These are phyloP conservation scores for Didymodactylos carnosus DNA, from an alignment of 2,888 invertebrate genomes.

Conservation along the genomic window DNA sequence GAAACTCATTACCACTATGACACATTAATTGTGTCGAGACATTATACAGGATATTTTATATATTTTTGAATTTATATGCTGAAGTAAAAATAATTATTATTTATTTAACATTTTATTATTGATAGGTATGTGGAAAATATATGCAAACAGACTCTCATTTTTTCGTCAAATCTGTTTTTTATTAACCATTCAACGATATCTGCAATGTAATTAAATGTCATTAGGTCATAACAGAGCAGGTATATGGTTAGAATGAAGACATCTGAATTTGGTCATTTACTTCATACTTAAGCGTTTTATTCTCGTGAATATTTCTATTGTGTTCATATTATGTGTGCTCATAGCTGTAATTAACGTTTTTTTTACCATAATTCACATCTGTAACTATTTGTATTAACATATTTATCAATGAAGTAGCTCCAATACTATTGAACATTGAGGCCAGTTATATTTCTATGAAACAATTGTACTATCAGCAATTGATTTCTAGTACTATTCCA, in stretches of 20 bases:
- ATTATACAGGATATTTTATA: neutral
- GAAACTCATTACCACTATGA: no score
- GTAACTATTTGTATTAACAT: conserved; percentile 24
- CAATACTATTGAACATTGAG: neutral
- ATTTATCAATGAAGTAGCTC: conserved; percentile 18
- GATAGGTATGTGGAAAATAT: no score
- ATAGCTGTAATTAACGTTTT: conserved; percentile 27
- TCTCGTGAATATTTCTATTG: neutral
- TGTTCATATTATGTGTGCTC: neutral
- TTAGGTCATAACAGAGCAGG: conserved; percentile 22
- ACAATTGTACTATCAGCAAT: no score
- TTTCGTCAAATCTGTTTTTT: conserved; percentile 29
- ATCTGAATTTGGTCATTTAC: no score
- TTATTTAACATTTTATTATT: no score
- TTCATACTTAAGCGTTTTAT: neutral
- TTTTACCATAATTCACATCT: conserved; percentile 24
- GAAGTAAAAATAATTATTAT: no score
- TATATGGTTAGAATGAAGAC: no score
- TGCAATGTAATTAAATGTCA: conserved; percentile 28
- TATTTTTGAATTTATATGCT: neutral
- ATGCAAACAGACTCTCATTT: conserved; percentile 28
- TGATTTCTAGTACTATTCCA: no score
- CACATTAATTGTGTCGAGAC: neutral
- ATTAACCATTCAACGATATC: conserved; percentile 33
- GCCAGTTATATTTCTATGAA: no score